phyloP scores from a whole-genome alignment of 2,113 vertebrate species.

The Menura novaehollandiae region DNA sequence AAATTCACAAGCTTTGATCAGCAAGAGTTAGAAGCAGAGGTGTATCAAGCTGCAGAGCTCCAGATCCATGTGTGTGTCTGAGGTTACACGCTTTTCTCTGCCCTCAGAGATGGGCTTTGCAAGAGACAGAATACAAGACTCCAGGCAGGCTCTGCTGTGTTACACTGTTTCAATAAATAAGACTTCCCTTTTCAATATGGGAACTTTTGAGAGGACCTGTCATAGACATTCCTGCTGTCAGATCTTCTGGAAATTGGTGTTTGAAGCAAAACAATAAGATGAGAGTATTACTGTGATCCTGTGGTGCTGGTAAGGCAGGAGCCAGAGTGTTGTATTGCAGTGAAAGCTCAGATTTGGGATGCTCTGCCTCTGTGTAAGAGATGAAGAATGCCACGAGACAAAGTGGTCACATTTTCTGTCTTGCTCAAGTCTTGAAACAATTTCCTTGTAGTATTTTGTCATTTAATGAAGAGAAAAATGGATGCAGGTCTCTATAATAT shows the following conservation, averaged over 20 bases:
- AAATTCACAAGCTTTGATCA: not conserved
- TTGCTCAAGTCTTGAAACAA: not conserved
- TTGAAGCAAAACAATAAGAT: not conserved
- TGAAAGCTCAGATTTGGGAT: not conserved
- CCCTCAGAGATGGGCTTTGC: not conserved
- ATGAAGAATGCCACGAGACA: not conserved
- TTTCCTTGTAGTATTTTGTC: not conserved
- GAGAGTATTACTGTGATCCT: not conserved
- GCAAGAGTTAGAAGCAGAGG: not conserved
- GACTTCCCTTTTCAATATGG: not conserved
- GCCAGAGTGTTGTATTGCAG: not conserved
- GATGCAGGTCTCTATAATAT: not conserved
- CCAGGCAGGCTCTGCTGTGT: not conserved
- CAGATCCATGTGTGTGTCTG: not conserved
- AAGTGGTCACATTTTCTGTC: not conserved
- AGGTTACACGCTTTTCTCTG: rapidly evolving
- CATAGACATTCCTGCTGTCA: not conserved
- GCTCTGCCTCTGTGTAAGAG: not conserved
- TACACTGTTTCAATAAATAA: not conserved
- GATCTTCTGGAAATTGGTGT: not conserved
- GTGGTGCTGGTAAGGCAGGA: not conserved
- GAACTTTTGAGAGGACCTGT: not conserved
- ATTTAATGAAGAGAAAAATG: not conserved
- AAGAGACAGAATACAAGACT: not conserved
- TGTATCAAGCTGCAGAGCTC: not conserved